Percentiles rank a stretch among this genome's conserved stretches.
These are phyloP conservation scores for Geotrypetes seraphini DNA, from an alignment of 2,797 vertebrate genomes.

Conservation along the genomic window DNA sequence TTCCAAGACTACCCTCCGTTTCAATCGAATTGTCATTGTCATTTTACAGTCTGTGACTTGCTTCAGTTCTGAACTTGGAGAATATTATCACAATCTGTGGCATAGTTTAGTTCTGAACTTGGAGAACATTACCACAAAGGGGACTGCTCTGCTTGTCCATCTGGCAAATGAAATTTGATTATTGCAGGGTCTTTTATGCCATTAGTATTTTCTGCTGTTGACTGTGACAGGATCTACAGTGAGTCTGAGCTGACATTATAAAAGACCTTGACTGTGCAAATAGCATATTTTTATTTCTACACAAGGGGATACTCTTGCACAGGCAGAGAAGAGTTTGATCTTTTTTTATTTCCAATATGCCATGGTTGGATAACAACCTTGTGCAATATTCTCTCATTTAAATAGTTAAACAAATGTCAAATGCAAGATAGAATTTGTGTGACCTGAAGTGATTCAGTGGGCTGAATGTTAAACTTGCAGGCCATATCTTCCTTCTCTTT, in stretches of 20 bases:
- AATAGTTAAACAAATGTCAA: not conserved
- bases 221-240: conserved; percentile 9
- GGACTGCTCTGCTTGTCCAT: conserved; percentile 11
- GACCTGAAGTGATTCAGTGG: accelerated
- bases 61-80: conserved; percentile 6
- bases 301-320: too few species aligned
- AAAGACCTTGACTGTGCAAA: too few species aligned
- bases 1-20: conserved; percentile 27
- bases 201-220: conserved; percentile 8
- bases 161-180: conserved; percentile 7
- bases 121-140: conserved; percentile 11
- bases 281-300: too few species aligned
- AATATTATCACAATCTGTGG: conserved; percentile 14
- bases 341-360: too few species aligned
- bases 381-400: not conserved
- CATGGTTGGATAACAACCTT: conserved; percentile 10
- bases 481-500: not conserved
- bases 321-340: too few species aligned
- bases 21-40: conserved; percentile 22
- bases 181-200: conserved; percentile 9
- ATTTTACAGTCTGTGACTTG: conserved; percentile 16
- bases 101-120: conserved; percentile 13
- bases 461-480: not conserved
- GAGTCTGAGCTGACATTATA: too few species aligned
- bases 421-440: not conserved